phyloP scores from a whole-genome alignment of 2,888 invertebrate species.

The Polymixis lichenea region DNA sequence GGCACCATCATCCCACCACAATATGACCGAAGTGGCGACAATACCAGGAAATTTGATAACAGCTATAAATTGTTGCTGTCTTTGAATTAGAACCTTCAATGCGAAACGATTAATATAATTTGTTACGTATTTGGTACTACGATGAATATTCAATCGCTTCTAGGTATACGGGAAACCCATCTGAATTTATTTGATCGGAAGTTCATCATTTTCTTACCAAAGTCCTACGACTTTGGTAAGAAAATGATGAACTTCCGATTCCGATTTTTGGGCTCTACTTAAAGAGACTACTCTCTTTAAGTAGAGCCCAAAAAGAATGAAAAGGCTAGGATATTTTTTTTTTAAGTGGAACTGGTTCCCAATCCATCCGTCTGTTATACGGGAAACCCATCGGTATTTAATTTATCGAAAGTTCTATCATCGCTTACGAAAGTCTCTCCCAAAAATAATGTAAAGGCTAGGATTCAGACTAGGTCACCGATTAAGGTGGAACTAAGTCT shows the following conservation, averaged over 20 bases:
- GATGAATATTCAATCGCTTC: conserved; percentile 16
- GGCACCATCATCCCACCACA: conserved; percentile 29
- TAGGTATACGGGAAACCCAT: not conserved
- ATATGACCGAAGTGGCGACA: conserved; percentile 27
- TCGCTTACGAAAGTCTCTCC: not conserved
- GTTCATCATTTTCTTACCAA: not conserved
- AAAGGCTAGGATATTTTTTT: not conserved
- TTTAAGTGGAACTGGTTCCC: not conserved
- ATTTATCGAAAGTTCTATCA: not conserved
- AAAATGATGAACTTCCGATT: no score
- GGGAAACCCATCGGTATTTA: no score
- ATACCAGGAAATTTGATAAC: conserved; percentile 38
- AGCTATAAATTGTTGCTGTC: conserved; percentile 38
- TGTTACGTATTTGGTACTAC: conserved; percentile 4
- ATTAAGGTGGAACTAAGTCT: not conserved
- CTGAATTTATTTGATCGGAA: not conserved
- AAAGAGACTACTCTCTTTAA: no score
- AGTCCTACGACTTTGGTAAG: no score
- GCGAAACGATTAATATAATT: conserved; percentile 15
- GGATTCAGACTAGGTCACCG: not conserved
- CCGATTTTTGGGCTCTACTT: no score
- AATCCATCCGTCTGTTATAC: no score
- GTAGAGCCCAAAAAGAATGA: not conserved
- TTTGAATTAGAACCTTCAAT: conserved; percentile 19
- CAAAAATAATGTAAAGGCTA: not conserved